Percentiles rank a stretch among this genome's conserved stretches.
Evolutionary conservation across 92 coral and sea anemone genomes (phyloP).

Genomic region (Desmophyllum pertusum): DNA sequence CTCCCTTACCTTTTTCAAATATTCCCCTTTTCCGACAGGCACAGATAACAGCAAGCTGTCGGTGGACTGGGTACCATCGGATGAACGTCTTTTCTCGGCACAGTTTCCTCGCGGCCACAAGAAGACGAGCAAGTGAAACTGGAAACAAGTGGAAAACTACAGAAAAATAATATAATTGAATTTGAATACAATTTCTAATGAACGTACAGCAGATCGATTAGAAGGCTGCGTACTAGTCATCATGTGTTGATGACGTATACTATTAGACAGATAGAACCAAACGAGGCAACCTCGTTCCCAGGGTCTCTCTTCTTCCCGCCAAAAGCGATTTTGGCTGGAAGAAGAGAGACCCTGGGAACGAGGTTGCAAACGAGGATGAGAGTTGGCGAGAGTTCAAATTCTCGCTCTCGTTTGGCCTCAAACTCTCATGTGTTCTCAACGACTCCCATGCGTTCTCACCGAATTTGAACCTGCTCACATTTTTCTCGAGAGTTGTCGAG

Average conservation of each 20-base stretch:
- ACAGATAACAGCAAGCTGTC: constrained; percentile 24
- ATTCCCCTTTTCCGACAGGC: constrained; percentile 11
- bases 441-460: too few relatives aligned
- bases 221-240: neutral
- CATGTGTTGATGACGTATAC: neutral
- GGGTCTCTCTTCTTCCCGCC: too few relatives aligned
- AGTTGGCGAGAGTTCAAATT: too few relatives aligned
- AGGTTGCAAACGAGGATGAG: too few relatives aligned
- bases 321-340: too few relatives aligned
- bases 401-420: too few relatives aligned
- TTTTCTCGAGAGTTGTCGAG: too few relatives aligned
- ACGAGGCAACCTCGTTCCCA: too few relatives aligned
- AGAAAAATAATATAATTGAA: neutral
- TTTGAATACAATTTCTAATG: neutral
- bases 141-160: neutral
- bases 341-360: too few relatives aligned
- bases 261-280: neutral
- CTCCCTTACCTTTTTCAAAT: neutral
- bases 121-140: neutral
- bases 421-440: too few relatives aligned
- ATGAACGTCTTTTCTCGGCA: neutral
- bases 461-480: too few relatives aligned
- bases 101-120: neutral
- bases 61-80: neutral
- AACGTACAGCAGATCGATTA: neutral